Evolutionary conservation across 1,140 invertebrate species (phyloP).

Genomic region (Macrosteles quadrilineatus): DNA sequence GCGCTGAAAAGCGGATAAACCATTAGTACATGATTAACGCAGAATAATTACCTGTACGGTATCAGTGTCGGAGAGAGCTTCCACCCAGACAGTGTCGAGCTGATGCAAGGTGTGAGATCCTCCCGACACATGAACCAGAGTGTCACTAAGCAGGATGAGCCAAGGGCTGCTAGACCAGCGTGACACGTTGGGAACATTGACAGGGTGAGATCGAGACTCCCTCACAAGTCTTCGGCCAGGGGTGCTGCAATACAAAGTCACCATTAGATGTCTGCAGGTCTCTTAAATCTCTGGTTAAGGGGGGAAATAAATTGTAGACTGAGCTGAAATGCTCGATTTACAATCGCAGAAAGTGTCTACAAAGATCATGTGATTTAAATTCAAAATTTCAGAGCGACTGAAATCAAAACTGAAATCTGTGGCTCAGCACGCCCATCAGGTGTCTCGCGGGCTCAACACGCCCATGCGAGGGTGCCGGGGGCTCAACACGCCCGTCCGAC

Average conservation of each 20-base stretch:
- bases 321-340: not conserved
- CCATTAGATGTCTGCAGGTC: too few relatives aligned
- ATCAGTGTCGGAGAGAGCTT: conserved; percentile 58
- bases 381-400: too few relatives aligned
- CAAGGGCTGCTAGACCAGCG: conserved; percentile 66
- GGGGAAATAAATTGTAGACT: not conserved
- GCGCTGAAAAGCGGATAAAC: too few relatives aligned
- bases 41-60: conserved; percentile 52
- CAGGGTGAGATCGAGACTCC: conserved; percentile 70
- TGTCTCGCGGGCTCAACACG: too few relatives aligned
- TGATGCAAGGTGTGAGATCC: conserved; percentile 63
- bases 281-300: not conserved
- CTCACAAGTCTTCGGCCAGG: conserved; percentile 72
- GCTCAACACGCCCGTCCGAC: too few relatives aligned
- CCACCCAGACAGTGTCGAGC: conserved; percentile 78
- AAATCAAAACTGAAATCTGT: too few relatives aligned
- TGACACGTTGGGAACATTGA: conserved; percentile 66
- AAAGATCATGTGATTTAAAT: too few relatives aligned
- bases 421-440: too few relatives aligned
- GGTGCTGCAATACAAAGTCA: conserved; percentile 49
- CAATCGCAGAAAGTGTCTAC: too few relatives aligned
- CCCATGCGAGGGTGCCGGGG: too few relatives aligned
- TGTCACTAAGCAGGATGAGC: conserved; percentile 75
- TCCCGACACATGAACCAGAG: conserved; percentile 70
- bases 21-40: too few relatives aligned